Percentiles rank a stretch among this genome's conserved stretches.
Evolutionary conservation across 2,797 vertebrate genomes (phyloP).

Genomic region (Sciurus carolinensis): DNA sequence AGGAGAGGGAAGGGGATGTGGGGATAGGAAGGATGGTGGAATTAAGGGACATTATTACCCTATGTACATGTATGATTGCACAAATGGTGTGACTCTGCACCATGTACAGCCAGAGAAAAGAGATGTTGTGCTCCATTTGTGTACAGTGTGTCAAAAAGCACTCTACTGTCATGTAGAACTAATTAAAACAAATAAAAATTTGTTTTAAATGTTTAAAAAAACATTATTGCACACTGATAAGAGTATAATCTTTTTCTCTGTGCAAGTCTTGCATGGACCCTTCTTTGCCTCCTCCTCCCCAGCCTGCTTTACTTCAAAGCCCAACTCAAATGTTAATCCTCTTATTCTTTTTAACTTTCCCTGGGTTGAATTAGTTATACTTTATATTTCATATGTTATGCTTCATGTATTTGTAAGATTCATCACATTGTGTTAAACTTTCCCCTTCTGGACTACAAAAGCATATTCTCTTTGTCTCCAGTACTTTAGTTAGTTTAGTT

Average conservation of each 20-base stretch:
- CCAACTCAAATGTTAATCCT: not conserved
- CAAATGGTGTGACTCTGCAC: no score
- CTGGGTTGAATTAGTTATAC: not conserved
- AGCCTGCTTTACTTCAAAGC: constrained; percentile 13
- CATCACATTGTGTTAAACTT: not conserved
- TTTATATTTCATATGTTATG: not conserved
- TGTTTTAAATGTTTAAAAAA: not conserved
- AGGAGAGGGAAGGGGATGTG: no score
- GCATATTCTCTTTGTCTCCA: not conserved
- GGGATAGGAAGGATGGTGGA: no score
- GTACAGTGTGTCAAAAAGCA: no score
- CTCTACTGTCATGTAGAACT: no score
- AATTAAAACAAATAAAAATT: no score
- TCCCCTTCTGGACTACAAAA: not conserved
- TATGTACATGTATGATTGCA: no score
- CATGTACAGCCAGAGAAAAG: no score
- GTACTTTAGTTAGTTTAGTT: constrained; percentile 42
- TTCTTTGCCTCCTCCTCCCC: not conserved
- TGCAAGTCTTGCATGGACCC: not conserved
- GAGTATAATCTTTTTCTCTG: constrained; percentile 20
- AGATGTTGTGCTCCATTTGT: no score
- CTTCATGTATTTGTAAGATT: constrained; percentile 18
- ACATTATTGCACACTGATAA: not conserved
- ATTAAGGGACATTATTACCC: no score
- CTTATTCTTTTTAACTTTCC: constrained; percentile 9